Base-by-base conservation (phyloP, 1,140 invertebrate species). In the Papilio machaon region DNA sequence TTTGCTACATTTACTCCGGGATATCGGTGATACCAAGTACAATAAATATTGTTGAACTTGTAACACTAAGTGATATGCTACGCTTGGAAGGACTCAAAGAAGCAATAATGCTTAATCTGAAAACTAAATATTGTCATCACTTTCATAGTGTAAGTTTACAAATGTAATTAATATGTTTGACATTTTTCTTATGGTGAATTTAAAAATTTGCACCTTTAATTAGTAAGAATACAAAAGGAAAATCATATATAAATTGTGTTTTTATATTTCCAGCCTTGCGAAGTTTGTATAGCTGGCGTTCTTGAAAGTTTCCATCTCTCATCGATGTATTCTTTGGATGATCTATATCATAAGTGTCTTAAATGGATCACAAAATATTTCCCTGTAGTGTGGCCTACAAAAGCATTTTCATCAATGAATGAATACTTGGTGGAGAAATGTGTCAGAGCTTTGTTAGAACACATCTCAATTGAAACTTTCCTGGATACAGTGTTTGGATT, bases 1-100 rank as follows among this genome's bases (percentile, higher is more conserved):
- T 99, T 73, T 98, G 98, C 85, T 98, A 99, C 91, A 98, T 99
- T 74, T 99, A 99, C 86, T 98, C 98, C 84, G 98, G 98, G 5
- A 97, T 97, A 19, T 97, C 97, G 67, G 97, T 97, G 84, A 96
- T 98, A 83, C 97, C 97, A 0, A 97, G 98, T 85, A 96, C 96
- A 2, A 97, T 98, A 81, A 97, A 97, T 89, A 96, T 99, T 46
- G 96, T 98, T 73, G 98, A 99, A 92, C 91, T 99, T 79, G 97
- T 98, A 0, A 97, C 97, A 0, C 91, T 99, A 73, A 97, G 98
- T 5, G 98, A 99, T 93, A 97, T 98, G 96, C 94, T 99, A 19
- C 97, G 97, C 15, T 91, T 99, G 6, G 98, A 98, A 92, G 98
- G 98, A 5, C 95, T 99, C 1, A 98, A 98, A 92, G 98, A 98